These are phyloP conservation scores for Orgyia antiqua DNA, from an alignment of 2,888 invertebrate species.

Conservation along the genomic window DNA sequence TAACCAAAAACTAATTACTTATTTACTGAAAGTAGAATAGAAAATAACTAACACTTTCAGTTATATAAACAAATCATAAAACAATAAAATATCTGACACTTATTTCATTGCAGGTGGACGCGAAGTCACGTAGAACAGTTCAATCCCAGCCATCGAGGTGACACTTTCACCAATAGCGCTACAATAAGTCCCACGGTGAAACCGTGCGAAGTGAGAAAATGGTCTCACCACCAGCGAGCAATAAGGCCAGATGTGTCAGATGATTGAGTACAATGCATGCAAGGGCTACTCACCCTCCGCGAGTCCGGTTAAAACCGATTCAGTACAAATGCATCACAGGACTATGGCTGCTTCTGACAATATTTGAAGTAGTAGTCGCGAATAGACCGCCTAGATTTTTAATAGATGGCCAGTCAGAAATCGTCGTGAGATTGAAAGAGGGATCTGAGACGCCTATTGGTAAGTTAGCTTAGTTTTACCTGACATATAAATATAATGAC, in stretches of 20 bases:
- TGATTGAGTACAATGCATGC: conserved; percentile 52
- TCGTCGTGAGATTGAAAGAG: conserved; percentile 92
- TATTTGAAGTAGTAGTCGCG: conserved; percentile 46
- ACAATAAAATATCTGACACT: conserved; percentile 34
- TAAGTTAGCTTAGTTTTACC: conserved; percentile 73
- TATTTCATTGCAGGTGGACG: conserved; percentile 50
- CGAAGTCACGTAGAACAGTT: conserved; percentile 49
- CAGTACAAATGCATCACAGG: conserved; percentile 31
- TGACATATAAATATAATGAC: too few species aligned
- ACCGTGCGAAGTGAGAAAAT: conserved; percentile 70
- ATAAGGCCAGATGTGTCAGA: conserved; percentile 51
- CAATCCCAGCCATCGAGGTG: conserved; percentile 49
- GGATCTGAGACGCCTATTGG: conserved; percentile 91
- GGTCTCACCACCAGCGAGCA: conserved; percentile 43
- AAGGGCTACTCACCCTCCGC: conserved; percentile 40
- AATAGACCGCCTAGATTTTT: conserved; percentile 93
- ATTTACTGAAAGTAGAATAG: too few species aligned
- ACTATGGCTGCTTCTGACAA: conserved; percentile 35
- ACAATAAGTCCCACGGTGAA: conserved; percentile 55
- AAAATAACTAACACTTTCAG: conserved; percentile 3
- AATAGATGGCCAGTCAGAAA: conserved; percentile 93
- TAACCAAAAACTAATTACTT: too few species aligned
- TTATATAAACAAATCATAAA: conserved; percentile 32
- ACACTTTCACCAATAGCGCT: conserved; percentile 62
- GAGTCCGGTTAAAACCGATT: conserved; percentile 64